Conservation (phyloP, 1,140 invertebrate genomes). For the Adelges cooleyi region DNA sequence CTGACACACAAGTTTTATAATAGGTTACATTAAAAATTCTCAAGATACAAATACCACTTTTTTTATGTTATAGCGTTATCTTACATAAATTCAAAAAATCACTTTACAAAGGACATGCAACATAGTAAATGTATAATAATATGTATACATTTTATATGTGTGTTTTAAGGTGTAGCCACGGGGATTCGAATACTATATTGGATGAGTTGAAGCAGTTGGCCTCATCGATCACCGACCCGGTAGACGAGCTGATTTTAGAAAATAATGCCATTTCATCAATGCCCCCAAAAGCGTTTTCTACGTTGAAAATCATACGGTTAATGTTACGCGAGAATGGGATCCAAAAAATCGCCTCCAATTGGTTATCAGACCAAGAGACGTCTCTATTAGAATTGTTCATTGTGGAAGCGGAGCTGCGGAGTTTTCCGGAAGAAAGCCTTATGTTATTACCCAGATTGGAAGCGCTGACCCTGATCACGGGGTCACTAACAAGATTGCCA, state of each 20-base stretch:
- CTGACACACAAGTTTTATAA: too few species aligned
- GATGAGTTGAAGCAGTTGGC: constrained; percentile 59
- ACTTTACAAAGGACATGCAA: too few species aligned
- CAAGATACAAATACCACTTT: too few species aligned
- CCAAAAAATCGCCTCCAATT: constrained; percentile 65
- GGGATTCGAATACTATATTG: constrained; percentile 60
- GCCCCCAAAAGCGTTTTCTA: constrained; percentile 62
- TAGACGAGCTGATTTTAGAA: constrained; percentile 75
- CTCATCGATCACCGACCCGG: constrained; percentile 51
- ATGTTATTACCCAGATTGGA: constrained; percentile 60
- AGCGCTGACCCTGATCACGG: constrained; percentile 67
- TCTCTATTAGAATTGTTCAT: constrained; percentile 68
- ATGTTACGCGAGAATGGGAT: constrained; percentile 73
- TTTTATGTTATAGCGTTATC: too few species aligned
- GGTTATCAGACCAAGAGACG: constrained; percentile 62
- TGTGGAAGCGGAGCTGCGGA: constrained; percentile 66
- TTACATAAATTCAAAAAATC: too few species aligned
- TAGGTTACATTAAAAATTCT: too few species aligned
- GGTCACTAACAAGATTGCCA: constrained; percentile 57
- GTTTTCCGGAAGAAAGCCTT: constrained; percentile 62
- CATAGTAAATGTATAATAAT: too few species aligned
- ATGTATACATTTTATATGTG: too few species aligned
- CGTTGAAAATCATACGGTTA: constrained; percentile 57
- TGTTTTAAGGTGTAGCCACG: constrained; percentile 65
- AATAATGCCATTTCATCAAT: constrained; percentile 71